Evolutionary conservation across 1,140 invertebrate species (phyloP), one percentile per base, ranked within the genome.

Genomic region (Temnothorax longispinosus): DNA sequence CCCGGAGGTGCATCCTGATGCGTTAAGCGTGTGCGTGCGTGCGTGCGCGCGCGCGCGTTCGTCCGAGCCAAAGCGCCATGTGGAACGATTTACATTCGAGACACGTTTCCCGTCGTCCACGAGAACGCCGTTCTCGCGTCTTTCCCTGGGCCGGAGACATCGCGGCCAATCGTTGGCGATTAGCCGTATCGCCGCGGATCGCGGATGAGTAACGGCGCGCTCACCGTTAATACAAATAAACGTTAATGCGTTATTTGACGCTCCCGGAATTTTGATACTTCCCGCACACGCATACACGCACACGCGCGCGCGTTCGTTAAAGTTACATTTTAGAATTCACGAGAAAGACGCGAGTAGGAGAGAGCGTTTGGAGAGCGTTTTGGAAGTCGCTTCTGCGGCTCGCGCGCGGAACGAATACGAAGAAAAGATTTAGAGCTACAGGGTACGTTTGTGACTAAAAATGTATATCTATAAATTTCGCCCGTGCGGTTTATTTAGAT

Each of bases 1-100:
- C 62, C 32, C 41, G 56, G 47, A 44, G 62, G 52, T 71, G 38
- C 32, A 35, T 77, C 56, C 41, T 38, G 52, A 52, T 41, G 44
- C 41, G 41, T 72, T 32, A 10, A 52, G 21, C 44, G 44, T 6
- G 32, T 38, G 41, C n/a, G 11, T 47, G n/a, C 10, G 74, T 38
- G 1, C 7, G 15, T 41, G 8, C 56, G 47, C 6, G 18, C 38
- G 44, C 3, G 67, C 15, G 62, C 3, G n/a, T 27, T 5, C 8
- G 64, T 27, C 18, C 18, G 10, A 35, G 27, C 21, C 56, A 11
- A 52, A 76, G 69, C 65, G 54, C 58, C 44, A 77, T 56, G 41
- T 71, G 13, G 35, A 72, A 18, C 50, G 72, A 89, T 94, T 93
- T 93, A 89, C 92, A 92, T 92, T 89, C 90, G 89, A 89, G 90